Percentiles rank a stretch among this genome's conserved stretches.
Conservation (phyloP, 2,797 vertebrate species). For the Amniataba percoides region DNA sequence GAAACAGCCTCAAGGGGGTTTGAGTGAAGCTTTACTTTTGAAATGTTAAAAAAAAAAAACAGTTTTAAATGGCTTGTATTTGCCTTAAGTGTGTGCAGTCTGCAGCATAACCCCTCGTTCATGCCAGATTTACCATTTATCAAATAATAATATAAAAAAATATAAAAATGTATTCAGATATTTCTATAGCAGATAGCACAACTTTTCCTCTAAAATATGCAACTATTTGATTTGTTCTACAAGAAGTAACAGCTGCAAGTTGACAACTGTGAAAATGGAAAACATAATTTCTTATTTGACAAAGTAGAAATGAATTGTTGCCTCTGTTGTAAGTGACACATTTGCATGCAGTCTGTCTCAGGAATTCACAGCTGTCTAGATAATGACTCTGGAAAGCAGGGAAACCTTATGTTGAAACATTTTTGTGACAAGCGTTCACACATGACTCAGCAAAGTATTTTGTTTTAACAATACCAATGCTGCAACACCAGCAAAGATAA, state of each 20-base stretch:
- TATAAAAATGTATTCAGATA: background rate
- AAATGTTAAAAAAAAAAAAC: conserved; percentile 4
- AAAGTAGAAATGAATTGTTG: background rate
- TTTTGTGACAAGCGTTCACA: background rate
- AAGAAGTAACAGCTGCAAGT: too few relatives aligned
- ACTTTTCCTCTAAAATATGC: background rate
- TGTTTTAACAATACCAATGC: background rate
- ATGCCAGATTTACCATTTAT: background rate
- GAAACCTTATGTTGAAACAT: background rate
- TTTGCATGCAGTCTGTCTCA: background rate
- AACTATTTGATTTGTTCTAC: background rate
- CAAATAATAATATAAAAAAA: background rate
- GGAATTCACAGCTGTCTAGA: background rate
- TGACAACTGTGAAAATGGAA: background rate
- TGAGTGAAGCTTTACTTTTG: conserved; percentile 13
- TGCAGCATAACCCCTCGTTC: background rate
- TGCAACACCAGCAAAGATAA: background rate
- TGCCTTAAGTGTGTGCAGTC: background rate
- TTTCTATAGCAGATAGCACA: background rate
- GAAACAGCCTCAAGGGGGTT: conserved; percentile 1
- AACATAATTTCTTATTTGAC: background rate
- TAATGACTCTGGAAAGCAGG: background rate
- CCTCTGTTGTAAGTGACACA: background rate
- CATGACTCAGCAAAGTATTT: background rate
- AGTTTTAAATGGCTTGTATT: background rate